Percentiles rank a stretch among this genome's conserved stretches.
Evolutionary conservation across 2,888 invertebrate species (phyloP).

Genomic region (Dione juno): DNA sequence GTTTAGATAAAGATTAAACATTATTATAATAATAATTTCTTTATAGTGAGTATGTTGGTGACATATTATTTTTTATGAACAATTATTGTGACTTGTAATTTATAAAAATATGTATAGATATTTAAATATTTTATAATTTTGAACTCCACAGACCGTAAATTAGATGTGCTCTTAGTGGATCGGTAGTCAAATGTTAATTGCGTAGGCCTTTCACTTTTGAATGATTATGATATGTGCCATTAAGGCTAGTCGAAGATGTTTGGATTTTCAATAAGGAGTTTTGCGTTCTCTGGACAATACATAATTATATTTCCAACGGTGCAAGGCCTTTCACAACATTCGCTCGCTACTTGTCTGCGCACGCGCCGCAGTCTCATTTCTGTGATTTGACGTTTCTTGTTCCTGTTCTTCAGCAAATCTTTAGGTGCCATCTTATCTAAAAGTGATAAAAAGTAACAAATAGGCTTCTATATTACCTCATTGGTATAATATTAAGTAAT

Average conservation of each 20-base stretch:
- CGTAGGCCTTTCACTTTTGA: neutral
- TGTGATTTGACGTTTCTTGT: conserved; percentile 53
- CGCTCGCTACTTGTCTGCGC: conserved; percentile 66
- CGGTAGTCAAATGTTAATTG: neutral
- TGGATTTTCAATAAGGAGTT: conserved; percentile 63
- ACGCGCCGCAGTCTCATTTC: conserved; percentile 60
- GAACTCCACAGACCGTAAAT: conserved; percentile 25
- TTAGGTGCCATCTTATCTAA: conserved; percentile 68
- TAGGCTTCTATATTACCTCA: neutral
- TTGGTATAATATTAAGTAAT: neutral
- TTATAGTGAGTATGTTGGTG: neutral
- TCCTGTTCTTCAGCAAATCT: conserved; percentile 57
- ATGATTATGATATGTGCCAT: neutral
- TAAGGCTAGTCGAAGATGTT: conserved; percentile 57
- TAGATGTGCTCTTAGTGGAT: conserved; percentile 42
- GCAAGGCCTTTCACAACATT: conserved; percentile 69
- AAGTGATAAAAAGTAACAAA: conserved; percentile 36
- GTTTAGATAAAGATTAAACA: neutral
- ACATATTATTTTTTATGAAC: neutral
- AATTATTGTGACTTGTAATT: neutral
- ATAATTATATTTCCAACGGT: conserved; percentile 66
- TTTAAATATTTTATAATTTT: neutral
- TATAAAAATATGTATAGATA: neutral
- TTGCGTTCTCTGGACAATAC: conserved; percentile 69
- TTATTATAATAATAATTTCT: neutral